Conservation (phyloP, 2,888 invertebrate species). For the Folsomia manolachei region DNA sequence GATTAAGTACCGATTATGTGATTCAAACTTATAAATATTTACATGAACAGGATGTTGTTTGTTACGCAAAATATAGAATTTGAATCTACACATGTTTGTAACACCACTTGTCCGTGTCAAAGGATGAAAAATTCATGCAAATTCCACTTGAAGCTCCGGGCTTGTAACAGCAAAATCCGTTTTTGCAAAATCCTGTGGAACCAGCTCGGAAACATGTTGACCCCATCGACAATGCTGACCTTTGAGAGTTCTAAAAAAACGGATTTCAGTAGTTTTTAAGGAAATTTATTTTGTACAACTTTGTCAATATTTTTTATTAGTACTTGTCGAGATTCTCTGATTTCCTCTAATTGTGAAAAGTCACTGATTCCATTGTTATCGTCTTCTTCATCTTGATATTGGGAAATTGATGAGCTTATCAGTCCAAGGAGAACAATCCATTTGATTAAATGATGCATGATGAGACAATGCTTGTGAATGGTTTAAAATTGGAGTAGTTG, state of each 20-base stretch:
- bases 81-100: neutral
- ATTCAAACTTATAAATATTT: too few species aligned
- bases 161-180: slow-evolving; percentile 13
- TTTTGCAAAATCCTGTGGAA: slow-evolving; percentile 5
- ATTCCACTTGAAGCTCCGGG: slow-evolving; percentile 2
- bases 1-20: too few species aligned
- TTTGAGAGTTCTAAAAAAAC: neutral
- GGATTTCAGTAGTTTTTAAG: neutral
- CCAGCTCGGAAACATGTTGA: neutral
- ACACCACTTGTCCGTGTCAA: slow-evolving; percentile 11
- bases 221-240: neutral
- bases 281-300: too few species aligned
- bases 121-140: neutral
- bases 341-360: neutral
- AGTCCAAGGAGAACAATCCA: neutral
- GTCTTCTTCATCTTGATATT: neutral
- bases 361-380: neutral
- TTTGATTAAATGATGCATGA: neutral
- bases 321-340: neutral
- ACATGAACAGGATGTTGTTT: too few species aligned
- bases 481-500: too few species aligned
- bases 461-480: neutral
- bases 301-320: neutral
- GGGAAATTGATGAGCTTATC: neutral
- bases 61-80: neutral